Evolutionary conservation across 2,113 vertebrate genomes (phyloP).

Genomic region (Progne subis): DNA sequence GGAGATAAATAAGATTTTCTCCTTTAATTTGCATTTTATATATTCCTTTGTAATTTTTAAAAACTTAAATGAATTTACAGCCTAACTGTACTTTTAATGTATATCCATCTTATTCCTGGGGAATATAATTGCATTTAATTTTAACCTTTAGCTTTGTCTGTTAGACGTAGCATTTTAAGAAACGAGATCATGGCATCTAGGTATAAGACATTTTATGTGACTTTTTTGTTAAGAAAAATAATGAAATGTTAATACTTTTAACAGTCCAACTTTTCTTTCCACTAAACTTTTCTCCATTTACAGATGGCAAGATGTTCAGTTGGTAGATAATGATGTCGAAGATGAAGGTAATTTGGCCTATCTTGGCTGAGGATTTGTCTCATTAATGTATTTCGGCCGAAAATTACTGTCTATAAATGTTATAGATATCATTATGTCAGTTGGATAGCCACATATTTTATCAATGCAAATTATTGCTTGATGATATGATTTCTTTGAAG

Average conservation of each 20-base stretch:
- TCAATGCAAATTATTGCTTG: background rate
- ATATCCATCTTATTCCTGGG: slow-evolving; percentile 64
- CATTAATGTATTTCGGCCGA: background rate
- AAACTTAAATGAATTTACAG: slow-evolving; percentile 71
- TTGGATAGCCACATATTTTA: background rate
- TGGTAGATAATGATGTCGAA: background rate
- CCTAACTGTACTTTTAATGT: slow-evolving; percentile 62
- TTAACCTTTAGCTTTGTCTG: slow-evolving; percentile 29
- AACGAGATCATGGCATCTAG: background rate
- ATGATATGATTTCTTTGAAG: background rate
- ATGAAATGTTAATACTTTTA: slow-evolving; percentile 23
- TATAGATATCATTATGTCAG: background rate
- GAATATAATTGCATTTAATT: slow-evolving; percentile 52
- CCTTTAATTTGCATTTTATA: slow-evolving; percentile 74
- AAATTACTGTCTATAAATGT: background rate
- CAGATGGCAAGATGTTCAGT: background rate
- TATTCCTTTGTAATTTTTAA: slow-evolving; percentile 74
- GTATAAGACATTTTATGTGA: background rate
- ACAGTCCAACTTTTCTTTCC: background rate
- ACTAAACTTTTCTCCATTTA: background rate
- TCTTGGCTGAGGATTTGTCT: background rate
- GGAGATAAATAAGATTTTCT: slow-evolving; percentile 76
- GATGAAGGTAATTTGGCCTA: background rate
- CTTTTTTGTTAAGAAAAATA: slow-evolving; percentile 39
- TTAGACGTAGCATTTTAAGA: slow-evolving; percentile 37